Evolutionary conservation across 1,140 invertebrate species (phyloP).

Genomic region (Eueides isabella): DNA sequence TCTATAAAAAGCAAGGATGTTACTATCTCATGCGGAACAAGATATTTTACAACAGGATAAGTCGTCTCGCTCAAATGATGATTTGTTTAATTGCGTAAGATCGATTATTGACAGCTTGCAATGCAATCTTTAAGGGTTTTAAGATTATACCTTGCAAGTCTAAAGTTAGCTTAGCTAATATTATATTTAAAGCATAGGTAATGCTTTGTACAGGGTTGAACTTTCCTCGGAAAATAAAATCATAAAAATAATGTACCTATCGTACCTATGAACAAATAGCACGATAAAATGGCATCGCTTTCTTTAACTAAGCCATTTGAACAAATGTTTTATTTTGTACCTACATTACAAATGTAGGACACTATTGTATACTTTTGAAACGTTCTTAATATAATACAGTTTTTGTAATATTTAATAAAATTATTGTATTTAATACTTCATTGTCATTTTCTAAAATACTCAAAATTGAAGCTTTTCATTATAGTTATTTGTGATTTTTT

Average conservation of each 20-base stretch:
- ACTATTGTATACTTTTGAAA: not conserved
- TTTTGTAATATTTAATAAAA: too few relatives aligned
- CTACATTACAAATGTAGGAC: not conserved
- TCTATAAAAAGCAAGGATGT: constrained; percentile 58
- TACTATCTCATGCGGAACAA: constrained; percentile 66
- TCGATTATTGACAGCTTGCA: constrained; percentile 56
- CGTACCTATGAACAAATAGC: not conserved
- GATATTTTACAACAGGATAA: constrained; percentile 56
- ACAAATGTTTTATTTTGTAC: not conserved
- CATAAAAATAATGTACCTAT: not conserved
- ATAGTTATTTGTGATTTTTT: too few relatives aligned
- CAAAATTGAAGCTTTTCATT: too few relatives aligned
- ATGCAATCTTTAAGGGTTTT: constrained; percentile 43
- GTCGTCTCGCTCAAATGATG: constrained; percentile 44
- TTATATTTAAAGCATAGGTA: not conserved
- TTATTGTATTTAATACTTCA: too few relatives aligned
- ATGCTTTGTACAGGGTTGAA: not conserved
- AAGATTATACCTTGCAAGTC: constrained; percentile 23
- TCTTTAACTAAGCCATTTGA: not conserved
- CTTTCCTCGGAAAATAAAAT: not conserved
- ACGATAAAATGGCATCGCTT: not conserved
- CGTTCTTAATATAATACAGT: not conserved
- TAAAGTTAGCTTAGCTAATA: not conserved
- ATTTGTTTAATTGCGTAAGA: constrained; percentile 64
- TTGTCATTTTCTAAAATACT: too few relatives aligned